Conservation (phyloP, 2,797 vertebrate genomes). For the Okamejei kenojei region DNA sequence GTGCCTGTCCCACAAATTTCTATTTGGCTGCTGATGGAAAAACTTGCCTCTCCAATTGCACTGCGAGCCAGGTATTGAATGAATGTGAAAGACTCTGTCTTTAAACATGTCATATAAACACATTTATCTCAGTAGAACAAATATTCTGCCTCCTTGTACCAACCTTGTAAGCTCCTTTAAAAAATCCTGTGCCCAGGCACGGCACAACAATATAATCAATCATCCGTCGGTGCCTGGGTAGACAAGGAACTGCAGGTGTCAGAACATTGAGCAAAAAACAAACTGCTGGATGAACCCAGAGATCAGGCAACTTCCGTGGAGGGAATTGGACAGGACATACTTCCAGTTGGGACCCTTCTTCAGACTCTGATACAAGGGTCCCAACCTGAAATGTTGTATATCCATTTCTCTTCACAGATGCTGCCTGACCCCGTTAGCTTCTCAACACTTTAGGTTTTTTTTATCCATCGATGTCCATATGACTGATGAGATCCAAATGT, state of each 20-base stretch:
- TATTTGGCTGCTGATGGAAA: slow-evolving; percentile 83
- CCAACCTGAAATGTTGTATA: too few species aligned
- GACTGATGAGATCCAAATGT: neutral
- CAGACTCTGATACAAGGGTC: too few species aligned
- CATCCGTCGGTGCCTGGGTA: neutral
- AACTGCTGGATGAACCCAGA: too few species aligned
- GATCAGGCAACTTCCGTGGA: too few species aligned
- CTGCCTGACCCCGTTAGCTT: too few species aligned
- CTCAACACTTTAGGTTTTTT: too few species aligned
- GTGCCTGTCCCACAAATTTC: slow-evolving; percentile 91
- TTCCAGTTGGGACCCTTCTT: too few species aligned
- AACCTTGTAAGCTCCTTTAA: neutral
- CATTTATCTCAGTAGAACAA: neutral
- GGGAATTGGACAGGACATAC: too few species aligned
- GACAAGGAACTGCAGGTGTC: too few species aligned
- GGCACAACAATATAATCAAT: neutral
- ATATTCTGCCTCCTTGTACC: neutral
- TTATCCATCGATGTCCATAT: neutral
- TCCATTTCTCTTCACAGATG: too few species aligned
- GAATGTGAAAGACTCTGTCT: too few species aligned
- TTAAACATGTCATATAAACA: neutral
- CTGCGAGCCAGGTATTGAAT: slow-evolving; percentile 78
- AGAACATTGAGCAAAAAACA: too few species aligned
- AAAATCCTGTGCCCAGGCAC: neutral
- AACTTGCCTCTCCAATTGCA: slow-evolving; percentile 93